A percentile compares a stretch with the other conserved stretches of the same genome.
These are phyloP conservation scores for Solea senegalensis DNA, from an alignment of 2,113 vertebrate species.

Conservation along the genomic window DNA sequence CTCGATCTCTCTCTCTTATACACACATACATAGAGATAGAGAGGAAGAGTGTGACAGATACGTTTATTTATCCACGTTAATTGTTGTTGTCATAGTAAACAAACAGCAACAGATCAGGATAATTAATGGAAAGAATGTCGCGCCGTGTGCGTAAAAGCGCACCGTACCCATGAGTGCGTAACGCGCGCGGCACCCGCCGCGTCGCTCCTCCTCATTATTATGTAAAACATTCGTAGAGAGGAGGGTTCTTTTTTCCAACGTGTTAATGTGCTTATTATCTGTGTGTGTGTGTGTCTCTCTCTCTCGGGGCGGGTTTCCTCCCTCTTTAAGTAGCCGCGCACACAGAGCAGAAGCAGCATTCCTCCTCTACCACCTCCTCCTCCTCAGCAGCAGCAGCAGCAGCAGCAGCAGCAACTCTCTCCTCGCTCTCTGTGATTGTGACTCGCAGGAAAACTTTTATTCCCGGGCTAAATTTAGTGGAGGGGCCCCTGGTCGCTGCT, in stretches of 20 bases:
- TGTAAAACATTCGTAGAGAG: neutral
- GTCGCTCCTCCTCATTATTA: neutral
- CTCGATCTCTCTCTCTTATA: too few relatives aligned
- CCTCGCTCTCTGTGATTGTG: constrained; percentile 13
- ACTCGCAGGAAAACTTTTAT: constrained; percentile 80
- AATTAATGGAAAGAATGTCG: too few relatives aligned
- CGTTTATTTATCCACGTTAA: too few relatives aligned
- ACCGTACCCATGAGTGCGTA: neutral
- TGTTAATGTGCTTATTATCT: constrained; percentile 36
- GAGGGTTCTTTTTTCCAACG: neutral
- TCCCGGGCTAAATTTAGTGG: constrained; percentile 89
- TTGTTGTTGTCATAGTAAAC: neutral
- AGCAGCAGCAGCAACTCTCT: constrained; percentile 39
- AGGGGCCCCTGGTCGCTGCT: constrained; percentile 63
- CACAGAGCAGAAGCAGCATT: constrained; percentile 41
- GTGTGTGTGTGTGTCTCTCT: neutral
- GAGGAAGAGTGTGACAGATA: too few relatives aligned
- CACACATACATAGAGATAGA: too few relatives aligned
- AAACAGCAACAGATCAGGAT: neutral
- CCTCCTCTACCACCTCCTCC: neutral
- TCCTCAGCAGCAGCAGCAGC: constrained; percentile 14
- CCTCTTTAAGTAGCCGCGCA: constrained; percentile 73
- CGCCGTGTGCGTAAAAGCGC: neutral
- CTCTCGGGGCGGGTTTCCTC: constrained; percentile 50
- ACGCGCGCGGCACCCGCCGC: constrained; percentile 12